Evolutionary conservation across 2,797 vertebrate genomes (phyloP).

Genomic region (Oreortyx pictus): DNA sequence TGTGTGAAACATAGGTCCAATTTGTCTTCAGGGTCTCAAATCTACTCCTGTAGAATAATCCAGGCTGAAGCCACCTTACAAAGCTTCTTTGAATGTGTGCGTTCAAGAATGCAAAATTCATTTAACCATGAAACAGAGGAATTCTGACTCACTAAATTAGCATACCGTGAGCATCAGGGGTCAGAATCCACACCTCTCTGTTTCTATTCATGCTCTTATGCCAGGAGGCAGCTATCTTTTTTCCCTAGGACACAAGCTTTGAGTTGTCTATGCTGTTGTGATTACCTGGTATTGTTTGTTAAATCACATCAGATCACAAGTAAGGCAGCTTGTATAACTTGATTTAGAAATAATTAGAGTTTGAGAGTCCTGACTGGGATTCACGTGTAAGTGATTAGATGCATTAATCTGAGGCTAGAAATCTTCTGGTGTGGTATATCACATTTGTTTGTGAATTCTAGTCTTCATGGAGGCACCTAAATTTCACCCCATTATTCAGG

Average conservation of each 20-base stretch:
- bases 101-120: neutral
- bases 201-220: neutral
- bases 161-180: neutral
- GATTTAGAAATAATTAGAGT: neutral
- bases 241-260: neutral
- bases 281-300: neutral
- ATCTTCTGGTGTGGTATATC: neutral
- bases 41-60: neutral
- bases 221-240: neutral
- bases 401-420: neutral
- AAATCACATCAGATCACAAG: neutral
- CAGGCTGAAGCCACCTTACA: neutral
- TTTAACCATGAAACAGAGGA: neutral
- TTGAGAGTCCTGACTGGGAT: neutral
- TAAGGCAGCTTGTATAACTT: neutral
- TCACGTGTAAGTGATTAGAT: neutral
- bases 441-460: neutral
- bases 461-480: neutral
- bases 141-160: neutral
- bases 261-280: neutral
- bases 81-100: neutral
- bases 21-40: neutral
- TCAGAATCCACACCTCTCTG: neutral
- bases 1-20: neutral
- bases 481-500: neutral